Conservation (phyloP, 2,888 invertebrate genomes). For the Psylliodes chrysocephalus region DNA sequence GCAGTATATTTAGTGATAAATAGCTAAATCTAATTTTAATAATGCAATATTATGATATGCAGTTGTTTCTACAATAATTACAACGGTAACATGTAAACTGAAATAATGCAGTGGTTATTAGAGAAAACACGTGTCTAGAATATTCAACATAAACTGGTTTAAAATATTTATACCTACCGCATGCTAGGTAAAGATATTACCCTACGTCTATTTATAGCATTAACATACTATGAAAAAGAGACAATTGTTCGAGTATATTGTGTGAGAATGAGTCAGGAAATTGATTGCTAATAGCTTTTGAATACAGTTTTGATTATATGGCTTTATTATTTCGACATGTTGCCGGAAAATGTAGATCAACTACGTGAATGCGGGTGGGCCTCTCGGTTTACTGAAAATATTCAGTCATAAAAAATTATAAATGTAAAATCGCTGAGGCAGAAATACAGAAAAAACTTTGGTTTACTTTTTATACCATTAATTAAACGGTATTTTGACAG, state of each 20-base stretch:
- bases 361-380: not conserved
- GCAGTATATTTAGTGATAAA: too few species aligned
- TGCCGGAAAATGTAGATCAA: not conserved
- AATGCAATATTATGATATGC: not conserved
- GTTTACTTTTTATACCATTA: too few species aligned
- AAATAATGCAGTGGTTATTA: conserved; percentile 6
- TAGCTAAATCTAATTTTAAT: too few species aligned
- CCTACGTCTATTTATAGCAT: conserved; percentile 17
- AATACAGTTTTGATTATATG: conserved; percentile 12
- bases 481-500: too few species aligned
- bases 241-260: conserved; percentile 13
- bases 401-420: too few species aligned
- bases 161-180: conserved; percentile 25
- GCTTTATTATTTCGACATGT: conserved; percentile 3
- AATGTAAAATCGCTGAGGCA: too few species aligned
- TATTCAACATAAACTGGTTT: conserved; percentile 17
- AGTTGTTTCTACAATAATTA: not conserved
- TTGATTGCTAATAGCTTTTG: conserved; percentile 24
- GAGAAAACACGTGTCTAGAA: conserved; percentile 5
- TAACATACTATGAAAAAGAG: conserved; percentile 7
- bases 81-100: not conserved
- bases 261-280: conserved; percentile 18
- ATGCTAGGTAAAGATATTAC: not conserved
- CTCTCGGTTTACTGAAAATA: too few species aligned
- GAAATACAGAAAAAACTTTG: too few species aligned